phyloP scores from a whole-genome alignment of 2,888 invertebrate genomes.

The Rhabditoides inermis region DNA sequence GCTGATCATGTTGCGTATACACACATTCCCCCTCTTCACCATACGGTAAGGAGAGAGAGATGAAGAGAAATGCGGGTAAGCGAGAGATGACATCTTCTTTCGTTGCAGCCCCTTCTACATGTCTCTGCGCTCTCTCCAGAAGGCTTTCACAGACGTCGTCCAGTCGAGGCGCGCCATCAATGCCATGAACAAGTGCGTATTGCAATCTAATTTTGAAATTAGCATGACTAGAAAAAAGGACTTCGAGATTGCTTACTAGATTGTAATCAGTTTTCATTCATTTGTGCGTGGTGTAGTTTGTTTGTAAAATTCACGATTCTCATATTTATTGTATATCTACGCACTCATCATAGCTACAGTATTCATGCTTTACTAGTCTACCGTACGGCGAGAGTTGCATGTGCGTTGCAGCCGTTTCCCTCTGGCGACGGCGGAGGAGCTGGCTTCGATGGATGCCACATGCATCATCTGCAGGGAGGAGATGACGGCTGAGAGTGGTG shows the following conservation, averaged over 20 bases:
- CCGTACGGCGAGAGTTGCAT: too few species aligned
- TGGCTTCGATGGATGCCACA: conserved; percentile 61
- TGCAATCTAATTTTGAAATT: neutral
- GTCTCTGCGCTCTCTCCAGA: conserved; percentile 84
- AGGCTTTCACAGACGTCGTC: conserved; percentile 91
- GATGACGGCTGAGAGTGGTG: conserved; percentile 61
- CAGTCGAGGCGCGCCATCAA: conserved; percentile 64
- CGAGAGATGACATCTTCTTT: too few species aligned
- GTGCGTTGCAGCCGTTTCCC: conserved; percentile 39
- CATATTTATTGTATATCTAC: too few species aligned
- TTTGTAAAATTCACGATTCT: too few species aligned
- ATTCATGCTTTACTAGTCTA: too few species aligned
- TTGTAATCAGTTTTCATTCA: too few species aligned
- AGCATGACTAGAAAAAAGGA: neutral
- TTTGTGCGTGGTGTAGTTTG: too few species aligned
- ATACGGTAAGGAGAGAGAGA: too few species aligned
- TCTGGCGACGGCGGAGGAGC: conserved; percentile 38
- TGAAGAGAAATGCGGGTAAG: too few species aligned
- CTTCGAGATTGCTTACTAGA: too few species aligned
- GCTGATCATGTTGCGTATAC: conserved; percentile 88
- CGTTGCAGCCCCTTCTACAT: conserved; percentile 99
- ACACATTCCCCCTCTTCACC: conserved; percentile 92
- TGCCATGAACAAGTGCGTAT: conserved; percentile 46
- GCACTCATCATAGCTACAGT: too few species aligned
- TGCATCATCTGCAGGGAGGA: conserved; percentile 95